Base-by-base conservation (phyloP, 2,113 vertebrate genomes). In the Boulengeromyrus knoepffleri region DNA sequence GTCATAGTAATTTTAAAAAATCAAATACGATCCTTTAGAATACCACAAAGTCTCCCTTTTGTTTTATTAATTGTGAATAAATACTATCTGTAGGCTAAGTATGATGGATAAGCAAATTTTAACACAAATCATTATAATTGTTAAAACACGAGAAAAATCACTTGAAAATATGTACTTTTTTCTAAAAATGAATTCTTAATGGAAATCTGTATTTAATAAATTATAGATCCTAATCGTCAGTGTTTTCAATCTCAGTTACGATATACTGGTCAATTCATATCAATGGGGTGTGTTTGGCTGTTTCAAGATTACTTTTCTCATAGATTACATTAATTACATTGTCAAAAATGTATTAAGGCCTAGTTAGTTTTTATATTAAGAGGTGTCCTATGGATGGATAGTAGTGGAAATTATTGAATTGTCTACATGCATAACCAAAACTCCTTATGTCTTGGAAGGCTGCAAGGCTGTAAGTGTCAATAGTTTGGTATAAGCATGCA, bases 131-230 rank as follows among this genome's bases (percentile, higher is more conserved):
- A n/a, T 62, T 62, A n/a, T 74, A 39, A 77, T 15, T 77, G 27
- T 39, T 77, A 77, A 77, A 77, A 39, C 70, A 77, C 15, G 6
- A 77, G 27, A 77, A 36, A 19, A 17, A 77, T 77, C 9, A 77
- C 19, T 77, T 17, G 70, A 77, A 77, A 77, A 77, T 77, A 39
- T 77, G 70, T 5, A 77, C 70, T 36, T 39, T 77, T 77, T 39
- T 77, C 70, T 36, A 39, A 77, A 77, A 36, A 77, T 77, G 70
- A 77, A 39, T 77, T 77, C 70, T 77, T 77, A 39, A 15, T 77
- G 70, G 36, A 39, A 77, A 77, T 77, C 36, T 77, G 13, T 84
- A n/a, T 84, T 96, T 95, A 95, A 96, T 96, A 94, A 90, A 86
- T 52, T 31, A 53, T 27, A 27, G n/a, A 27, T 10, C 21, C 90